phyloP scores from a whole-genome alignment of 2,888 invertebrate genomes.

The Hemithea aestivaria region DNA sequence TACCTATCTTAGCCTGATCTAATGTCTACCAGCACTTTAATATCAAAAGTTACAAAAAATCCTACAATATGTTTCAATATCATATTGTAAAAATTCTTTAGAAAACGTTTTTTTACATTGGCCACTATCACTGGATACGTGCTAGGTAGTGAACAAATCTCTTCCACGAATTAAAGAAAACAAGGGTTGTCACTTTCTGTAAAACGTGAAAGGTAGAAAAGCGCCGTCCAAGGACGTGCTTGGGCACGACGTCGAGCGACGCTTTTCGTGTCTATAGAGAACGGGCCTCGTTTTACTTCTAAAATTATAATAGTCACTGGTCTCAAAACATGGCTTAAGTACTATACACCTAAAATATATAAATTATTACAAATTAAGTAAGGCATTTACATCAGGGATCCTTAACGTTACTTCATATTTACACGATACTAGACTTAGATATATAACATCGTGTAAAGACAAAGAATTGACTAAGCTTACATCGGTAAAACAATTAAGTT shows the following conservation, averaged over 20 bases:
- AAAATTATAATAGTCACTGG: conserved; percentile 78
- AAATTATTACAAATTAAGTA: conserved; percentile 80
- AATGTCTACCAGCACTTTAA: conserved; percentile 71
- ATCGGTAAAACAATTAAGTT: conserved; percentile 75
- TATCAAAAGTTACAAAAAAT: conserved; percentile 77
- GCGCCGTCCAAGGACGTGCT: conserved; percentile 53
- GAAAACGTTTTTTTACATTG: conserved; percentile 64
- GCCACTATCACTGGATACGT: conserved; percentile 63
- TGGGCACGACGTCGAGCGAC: conserved; percentile 47
- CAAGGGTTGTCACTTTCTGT: conserved; percentile 71
- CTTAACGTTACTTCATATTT: conserved; percentile 71
- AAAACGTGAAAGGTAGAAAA: conserved; percentile 63
- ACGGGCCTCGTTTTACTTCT: conserved; percentile 63
- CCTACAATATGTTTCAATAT: conserved; percentile 63
- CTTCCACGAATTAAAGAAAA: conserved; percentile 67
- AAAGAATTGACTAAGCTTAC: conserved; percentile 77
- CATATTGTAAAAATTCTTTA: conserved; percentile 66
- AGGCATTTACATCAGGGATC: conserved; percentile 78
- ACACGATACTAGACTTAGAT: conserved; percentile 64
- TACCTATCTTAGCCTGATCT: conserved; percentile 67
- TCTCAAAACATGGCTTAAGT: conserved; percentile 79
- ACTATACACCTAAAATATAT: conserved; percentile 80
- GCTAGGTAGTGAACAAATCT: conserved; percentile 54
- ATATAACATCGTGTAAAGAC: conserved; percentile 72
- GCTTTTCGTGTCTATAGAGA: conserved; percentile 55